phyloP scores from a whole-genome alignment of 2,113 vertebrate species.

The Mohoua ochrocephala region DNA sequence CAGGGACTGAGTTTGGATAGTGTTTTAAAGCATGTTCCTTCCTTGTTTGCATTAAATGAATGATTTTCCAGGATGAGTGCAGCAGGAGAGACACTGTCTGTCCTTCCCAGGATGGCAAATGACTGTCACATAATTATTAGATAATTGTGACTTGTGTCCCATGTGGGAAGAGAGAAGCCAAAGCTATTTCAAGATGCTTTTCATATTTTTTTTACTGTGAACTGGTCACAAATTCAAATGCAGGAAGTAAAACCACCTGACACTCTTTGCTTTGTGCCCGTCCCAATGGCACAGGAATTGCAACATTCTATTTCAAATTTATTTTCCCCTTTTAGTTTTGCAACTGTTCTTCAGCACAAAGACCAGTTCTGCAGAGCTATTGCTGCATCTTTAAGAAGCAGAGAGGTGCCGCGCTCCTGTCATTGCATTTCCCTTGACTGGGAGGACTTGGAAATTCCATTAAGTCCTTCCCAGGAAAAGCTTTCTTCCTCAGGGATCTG shows the following conservation, averaged over 20 bases:
- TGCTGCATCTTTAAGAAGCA: not conserved
- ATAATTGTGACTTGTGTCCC: not conserved
- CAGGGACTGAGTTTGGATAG: not conserved
- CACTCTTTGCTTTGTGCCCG: not conserved
- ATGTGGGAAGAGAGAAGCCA: not conserved
- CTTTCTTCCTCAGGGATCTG: not conserved
- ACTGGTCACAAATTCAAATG: not conserved
- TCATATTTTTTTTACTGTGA: not conserved
- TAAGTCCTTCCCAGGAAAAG: not conserved
- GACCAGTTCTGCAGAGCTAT: not conserved
- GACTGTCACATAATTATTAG: not conserved
- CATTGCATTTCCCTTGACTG: not conserved
- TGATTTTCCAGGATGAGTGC: not conserved
- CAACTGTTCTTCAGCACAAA: not conserved
- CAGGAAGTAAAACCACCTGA: not conserved
- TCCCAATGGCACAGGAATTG: not conserved
- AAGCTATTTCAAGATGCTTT: not conserved
- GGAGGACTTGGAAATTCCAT: not conserved
- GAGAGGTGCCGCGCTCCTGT: not conserved
- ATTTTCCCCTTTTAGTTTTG: not conserved
- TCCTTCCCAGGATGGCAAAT: not conserved
- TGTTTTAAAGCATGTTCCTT: not conserved
- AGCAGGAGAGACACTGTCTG: not conserved
- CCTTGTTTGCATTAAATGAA: not conserved
- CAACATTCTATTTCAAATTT: not conserved